phyloP scores from a whole-genome alignment of 2,797 vertebrate genomes.

The Todus mexicanus region DNA sequence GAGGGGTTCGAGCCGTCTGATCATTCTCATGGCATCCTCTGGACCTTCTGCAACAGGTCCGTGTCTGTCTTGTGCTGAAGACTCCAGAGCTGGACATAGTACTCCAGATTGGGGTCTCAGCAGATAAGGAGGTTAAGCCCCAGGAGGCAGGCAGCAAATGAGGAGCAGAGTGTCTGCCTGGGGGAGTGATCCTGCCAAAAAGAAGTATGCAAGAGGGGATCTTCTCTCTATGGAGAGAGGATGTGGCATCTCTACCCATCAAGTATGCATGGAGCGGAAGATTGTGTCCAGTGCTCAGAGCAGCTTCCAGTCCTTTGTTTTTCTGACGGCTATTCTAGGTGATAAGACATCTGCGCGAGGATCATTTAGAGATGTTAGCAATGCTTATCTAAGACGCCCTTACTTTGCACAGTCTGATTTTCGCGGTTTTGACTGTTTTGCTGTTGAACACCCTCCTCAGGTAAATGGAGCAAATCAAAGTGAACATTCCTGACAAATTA shows the following conservation, averaged over 20 bases:
- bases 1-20: not conserved
- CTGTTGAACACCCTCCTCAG: not conserved
- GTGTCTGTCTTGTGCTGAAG: not conserved
- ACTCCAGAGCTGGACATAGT: not conserved
- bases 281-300: not conserved
- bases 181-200: not conserved
- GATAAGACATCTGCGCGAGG: not conserved
- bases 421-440: not conserved
- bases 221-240: not conserved
- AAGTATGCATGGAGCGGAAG: not conserved
- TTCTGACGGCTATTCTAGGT: not conserved
- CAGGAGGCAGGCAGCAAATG: accelerated
- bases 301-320: not conserved
- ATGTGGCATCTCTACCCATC: accelerated
- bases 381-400: not conserved
- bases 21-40: not conserved
- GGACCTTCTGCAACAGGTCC: not conserved
- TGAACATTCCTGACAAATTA: conserved; percentile 40
- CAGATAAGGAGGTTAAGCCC: not conserved
- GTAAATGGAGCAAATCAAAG: conserved; percentile 45
- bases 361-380: not conserved
- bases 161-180: not conserved
- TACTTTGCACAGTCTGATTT: not conserved
- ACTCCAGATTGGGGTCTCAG: not conserved
- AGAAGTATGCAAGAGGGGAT: not conserved